These are phyloP conservation scores for Panorpa germanica DNA, from an alignment of 2,888 invertebrate species.

Conservation along the genomic window DNA sequence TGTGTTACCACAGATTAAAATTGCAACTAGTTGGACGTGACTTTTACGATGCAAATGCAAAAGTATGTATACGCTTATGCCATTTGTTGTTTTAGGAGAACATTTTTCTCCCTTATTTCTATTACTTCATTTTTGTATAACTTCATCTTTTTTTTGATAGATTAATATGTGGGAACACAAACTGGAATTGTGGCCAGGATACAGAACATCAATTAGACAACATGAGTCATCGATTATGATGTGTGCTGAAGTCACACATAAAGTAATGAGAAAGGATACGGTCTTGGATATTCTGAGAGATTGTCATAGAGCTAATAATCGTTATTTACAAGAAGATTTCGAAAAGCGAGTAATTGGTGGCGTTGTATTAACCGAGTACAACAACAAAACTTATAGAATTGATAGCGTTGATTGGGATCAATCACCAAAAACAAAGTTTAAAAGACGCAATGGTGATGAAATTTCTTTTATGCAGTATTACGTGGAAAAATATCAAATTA, in stretches of 20 bases:
- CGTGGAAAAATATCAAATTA: slow-evolving; percentile 48
- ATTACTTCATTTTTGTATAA: slow-evolving; percentile 10
- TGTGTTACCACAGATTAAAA: slow-evolving; percentile 33
- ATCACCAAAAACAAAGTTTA: slow-evolving; percentile 5
- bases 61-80: slow-evolving; percentile 25
- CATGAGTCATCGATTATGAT: slow-evolving; percentile 59
- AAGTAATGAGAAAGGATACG: slow-evolving; percentile 63
- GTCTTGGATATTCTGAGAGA: slow-evolving; percentile 41
- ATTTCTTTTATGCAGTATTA: slow-evolving; percentile 40
- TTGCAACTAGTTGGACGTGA: slow-evolving; percentile 53
- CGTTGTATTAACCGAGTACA: slow-evolving; percentile 54
- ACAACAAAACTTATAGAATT: slow-evolving; percentile 31
- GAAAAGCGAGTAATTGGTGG: slow-evolving; percentile 33
- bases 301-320: slow-evolving; percentile 26
- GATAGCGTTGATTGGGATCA: slow-evolving; percentile 5
- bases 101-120: no score
- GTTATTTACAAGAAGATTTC: slow-evolving; percentile 30
- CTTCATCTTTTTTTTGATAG: no score
- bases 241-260: slow-evolving; percentile 63
- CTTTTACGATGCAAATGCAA: slow-evolving; percentile 47
- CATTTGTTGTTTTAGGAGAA: neutral
- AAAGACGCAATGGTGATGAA: slow-evolving; percentile 9
- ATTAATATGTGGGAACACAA: slow-evolving; percentile 37
- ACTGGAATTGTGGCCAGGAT: slow-evolving; percentile 69
- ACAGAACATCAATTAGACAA: slow-evolving; percentile 67